A percentile compares a stretch with the other conserved stretches of the same genome.
Evolutionary conservation across 2,113 vertebrate species (phyloP).

Genomic region (Alces alces): DNA sequence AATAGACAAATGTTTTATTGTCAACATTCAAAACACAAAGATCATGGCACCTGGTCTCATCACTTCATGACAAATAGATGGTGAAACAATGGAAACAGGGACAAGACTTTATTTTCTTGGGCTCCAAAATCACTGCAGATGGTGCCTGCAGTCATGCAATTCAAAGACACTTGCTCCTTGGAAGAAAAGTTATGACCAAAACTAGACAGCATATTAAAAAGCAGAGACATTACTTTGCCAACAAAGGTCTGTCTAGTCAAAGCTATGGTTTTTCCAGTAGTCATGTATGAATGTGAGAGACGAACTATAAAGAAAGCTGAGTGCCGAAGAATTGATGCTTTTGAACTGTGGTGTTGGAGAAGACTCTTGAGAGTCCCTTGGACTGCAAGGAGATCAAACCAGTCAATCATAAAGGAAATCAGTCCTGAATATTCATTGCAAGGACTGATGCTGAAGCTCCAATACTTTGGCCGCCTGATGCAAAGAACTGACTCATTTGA

Average conservation of each 20-base stretch:
- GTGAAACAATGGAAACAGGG: neutral
- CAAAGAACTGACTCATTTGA: neutral
- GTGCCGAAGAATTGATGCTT: neutral
- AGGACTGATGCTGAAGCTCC: neutral
- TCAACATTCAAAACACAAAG: neutral
- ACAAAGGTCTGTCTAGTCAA: neutral
- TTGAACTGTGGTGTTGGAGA: neutral
- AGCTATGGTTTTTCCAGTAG: neutral
- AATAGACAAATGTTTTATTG: neutral
- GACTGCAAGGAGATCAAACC: neutral
- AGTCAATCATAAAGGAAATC: neutral
- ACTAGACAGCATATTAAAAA: neutral
- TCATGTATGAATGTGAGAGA: neutral
- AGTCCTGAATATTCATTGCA: neutral
- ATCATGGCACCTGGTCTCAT: neutral
- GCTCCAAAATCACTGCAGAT: neutral
- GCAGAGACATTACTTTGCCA: neutral
- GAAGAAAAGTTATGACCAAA: neutral
- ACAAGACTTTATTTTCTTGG: neutral
- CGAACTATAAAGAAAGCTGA: neutral
- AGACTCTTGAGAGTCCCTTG: neutral
- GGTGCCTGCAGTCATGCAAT: rapidly evolving
- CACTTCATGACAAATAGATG: neutral
- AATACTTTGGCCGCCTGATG: neutral
- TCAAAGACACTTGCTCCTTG: neutral